Conservation (phyloP, 53 echinoderm and acorn worm genomes). For the Hippasteria phrygiana region DNA sequence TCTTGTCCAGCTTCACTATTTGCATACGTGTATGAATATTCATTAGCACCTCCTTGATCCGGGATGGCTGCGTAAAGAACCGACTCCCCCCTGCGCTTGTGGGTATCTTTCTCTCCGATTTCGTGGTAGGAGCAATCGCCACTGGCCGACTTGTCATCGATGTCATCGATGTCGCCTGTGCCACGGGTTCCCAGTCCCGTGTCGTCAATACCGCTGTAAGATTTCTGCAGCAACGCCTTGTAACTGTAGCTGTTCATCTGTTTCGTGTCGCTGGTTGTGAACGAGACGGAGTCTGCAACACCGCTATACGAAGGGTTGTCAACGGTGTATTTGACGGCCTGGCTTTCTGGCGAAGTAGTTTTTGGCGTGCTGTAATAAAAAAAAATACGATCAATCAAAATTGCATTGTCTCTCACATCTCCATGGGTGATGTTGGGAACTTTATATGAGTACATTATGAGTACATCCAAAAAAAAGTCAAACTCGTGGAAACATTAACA, state of each 20-base stretch:
- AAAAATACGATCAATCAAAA: no score
- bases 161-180: background rate
- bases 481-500: no score
- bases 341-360: background rate
- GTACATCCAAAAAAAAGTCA: no score
- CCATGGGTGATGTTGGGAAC: no score
- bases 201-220: slow-evolving; percentile 10
- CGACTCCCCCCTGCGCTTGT: slow-evolving; percentile 13
- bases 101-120: background rate
- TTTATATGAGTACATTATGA: no score
- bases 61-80: slow-evolving; percentile 45
- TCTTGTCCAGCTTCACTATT: background rate
- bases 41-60: slow-evolving; percentile 22
- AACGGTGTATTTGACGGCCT: background rate
- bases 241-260: background rate
- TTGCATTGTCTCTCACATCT: no score
- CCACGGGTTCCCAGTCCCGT: background rate
- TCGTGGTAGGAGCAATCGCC: slow-evolving; percentile 30
- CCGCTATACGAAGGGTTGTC: background rate
- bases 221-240: slow-evolving; percentile 11
- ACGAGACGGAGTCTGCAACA: background rate
- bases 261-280: background rate
- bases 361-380: background rate
- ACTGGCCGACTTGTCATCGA: no score
- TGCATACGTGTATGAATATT: slow-evolving; percentile 16